Conservation (phyloP, 2,113 vertebrate genomes). For the Antennarius striatus region DNA sequence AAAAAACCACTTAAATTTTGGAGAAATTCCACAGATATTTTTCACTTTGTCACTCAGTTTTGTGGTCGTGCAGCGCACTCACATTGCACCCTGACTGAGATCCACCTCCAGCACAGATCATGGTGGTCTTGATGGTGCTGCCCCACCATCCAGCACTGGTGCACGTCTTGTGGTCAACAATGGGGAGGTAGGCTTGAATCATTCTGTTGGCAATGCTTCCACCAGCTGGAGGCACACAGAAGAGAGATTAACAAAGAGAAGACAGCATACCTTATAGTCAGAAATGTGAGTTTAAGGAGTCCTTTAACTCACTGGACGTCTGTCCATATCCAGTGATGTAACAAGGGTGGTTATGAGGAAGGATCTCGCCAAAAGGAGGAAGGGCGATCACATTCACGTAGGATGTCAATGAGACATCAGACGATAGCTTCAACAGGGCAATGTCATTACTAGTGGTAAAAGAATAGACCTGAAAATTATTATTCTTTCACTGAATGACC, state of each 20-base stretch:
- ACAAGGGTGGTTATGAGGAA: constrained; percentile 82
- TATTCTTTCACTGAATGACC: no score
- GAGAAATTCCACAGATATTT: no score
- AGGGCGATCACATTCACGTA: constrained; percentile 82
- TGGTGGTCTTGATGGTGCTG: constrained; percentile 76
- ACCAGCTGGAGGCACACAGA: constrained; percentile 63
- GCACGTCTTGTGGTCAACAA: constrained; percentile 78
- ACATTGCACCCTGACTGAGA: constrained; percentile 83
- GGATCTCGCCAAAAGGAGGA: constrained; percentile 71
- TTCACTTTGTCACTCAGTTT: no score
- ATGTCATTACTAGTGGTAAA: constrained; percentile 58
- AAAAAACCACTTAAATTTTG: no score
- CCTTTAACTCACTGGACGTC: constrained; percentile 80
- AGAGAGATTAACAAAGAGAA: not conserved
- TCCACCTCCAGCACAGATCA: constrained; percentile 86
- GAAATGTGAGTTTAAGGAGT: no score
- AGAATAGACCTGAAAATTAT: not conserved
- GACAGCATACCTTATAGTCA: not conserved
- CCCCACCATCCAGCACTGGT: constrained; percentile 82
- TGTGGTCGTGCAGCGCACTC: constrained; percentile 12
- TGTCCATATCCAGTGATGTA: constrained; percentile 88
- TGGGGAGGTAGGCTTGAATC: constrained; percentile 82
- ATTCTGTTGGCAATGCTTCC: constrained; percentile 79
- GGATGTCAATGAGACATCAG: constrained; percentile 75
- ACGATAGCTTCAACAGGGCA: constrained; percentile 80